Evolutionary conservation across 2,888 invertebrate genomes (phyloP).

Genomic region (Baccha elongata): DNA sequence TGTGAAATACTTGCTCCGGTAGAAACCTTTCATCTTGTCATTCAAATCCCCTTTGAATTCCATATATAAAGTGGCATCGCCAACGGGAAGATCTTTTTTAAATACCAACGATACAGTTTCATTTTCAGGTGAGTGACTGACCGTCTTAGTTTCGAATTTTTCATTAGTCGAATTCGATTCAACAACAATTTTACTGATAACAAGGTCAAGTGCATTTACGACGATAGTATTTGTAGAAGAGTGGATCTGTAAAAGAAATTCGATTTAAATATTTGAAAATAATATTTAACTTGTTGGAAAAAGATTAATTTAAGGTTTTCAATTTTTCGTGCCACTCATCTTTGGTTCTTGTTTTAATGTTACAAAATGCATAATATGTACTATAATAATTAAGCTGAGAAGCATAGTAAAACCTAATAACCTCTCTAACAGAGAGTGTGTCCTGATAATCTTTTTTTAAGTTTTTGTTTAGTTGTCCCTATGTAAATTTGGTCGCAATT

Average conservation of each 20-base stretch:
- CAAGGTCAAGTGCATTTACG: slow-evolving; percentile 90
- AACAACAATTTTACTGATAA: slow-evolving; percentile 86
- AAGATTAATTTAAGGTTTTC: no score
- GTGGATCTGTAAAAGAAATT: slow-evolving; percentile 85
- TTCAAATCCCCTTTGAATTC: slow-evolving; percentile 93
- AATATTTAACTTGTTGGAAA: no score
- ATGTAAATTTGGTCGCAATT: no score
- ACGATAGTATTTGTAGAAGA: slow-evolving; percentile 87
- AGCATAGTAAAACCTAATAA: no score
- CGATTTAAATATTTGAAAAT: no score
- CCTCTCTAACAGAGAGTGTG: no score
- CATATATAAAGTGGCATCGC: slow-evolving; percentile 85
- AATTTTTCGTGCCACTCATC: no score
- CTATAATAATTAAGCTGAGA: no score
- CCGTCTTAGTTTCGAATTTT: slow-evolving; percentile 76
- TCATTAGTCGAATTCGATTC: slow-evolving; percentile 82
- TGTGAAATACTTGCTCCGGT: slow-evolving; percentile 92
- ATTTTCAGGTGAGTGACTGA: slow-evolving; percentile 83
- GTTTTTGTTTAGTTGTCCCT: no score
- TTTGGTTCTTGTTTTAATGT: no score
- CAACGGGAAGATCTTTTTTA: slow-evolving; percentile 84
- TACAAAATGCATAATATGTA: no score
- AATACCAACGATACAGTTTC: slow-evolving; percentile 89
- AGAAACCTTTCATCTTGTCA: slow-evolving; percentile 97
- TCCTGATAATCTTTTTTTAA: no score